phyloP scores from a whole-genome alignment of 2,113 vertebrate genomes.

The Coracopsis vasa region DNA sequence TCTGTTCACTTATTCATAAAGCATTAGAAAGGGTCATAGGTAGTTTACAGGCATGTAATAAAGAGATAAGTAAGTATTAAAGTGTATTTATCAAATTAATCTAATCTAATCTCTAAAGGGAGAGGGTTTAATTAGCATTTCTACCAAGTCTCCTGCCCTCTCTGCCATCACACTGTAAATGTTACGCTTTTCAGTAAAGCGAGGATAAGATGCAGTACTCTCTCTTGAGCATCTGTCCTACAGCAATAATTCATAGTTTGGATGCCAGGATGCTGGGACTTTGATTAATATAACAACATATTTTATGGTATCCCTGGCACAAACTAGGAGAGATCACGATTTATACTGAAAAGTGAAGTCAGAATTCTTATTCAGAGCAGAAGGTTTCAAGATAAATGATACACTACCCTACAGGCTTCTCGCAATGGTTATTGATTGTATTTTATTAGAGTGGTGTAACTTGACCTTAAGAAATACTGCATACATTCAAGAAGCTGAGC shows the following conservation, averaged over 20 bases:
- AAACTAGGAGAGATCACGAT: constrained; percentile 35
- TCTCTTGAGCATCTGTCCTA: constrained; percentile 41
- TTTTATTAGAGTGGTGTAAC: constrained; percentile 33
- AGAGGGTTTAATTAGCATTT: constrained; percentile 43
- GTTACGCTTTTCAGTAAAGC: neutral
- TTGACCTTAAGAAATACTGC: constrained; percentile 56
- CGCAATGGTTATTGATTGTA: constrained; percentile 14
- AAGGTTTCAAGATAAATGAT: constrained; percentile 43
- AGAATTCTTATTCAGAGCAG: constrained; percentile 39
- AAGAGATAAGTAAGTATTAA: neutral
- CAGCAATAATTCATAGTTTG: constrained; percentile 40
- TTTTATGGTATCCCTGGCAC: constrained; percentile 46
- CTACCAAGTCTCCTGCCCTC: neutral
- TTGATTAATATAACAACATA: constrained; percentile 58
- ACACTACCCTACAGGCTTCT: neutral
- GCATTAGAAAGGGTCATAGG: neutral
- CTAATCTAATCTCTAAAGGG: neutral
- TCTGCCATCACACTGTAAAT: neutral
- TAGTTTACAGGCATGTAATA: neutral
- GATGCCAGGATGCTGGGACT: constrained; percentile 10
- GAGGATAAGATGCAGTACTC: neutral
- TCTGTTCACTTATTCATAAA: neutral
- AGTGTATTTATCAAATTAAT: constrained; percentile 4
- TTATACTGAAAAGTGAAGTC: constrained; percentile 42
- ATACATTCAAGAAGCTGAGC: neutral